Evolutionary conservation across 2,888 invertebrate species (phyloP).

Genomic region (Xanthorhoe spadicearia): DNA sequence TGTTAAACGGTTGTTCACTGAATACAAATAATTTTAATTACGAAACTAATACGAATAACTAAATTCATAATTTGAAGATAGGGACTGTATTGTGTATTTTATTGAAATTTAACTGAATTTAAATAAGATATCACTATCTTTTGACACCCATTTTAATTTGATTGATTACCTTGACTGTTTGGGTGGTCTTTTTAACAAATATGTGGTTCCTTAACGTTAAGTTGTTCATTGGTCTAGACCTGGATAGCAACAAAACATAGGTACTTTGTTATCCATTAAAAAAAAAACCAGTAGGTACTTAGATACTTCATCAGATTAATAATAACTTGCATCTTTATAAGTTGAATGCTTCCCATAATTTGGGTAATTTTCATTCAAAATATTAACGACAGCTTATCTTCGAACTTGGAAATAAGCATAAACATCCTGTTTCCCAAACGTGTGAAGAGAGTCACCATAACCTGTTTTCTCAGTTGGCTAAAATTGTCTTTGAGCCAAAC

Average conservation of each 20-base stretch:
- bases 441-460: constrained; percentile 1
- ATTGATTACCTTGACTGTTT: constrained; percentile 17
- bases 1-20: constrained; percentile 14
- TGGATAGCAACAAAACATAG: neutral
- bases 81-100: constrained; percentile 8
- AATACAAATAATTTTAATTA: constrained; percentile 23
- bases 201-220: neutral
- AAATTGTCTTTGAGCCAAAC: neutral
- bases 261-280: too few relatives aligned
- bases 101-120: constrained; percentile 14
- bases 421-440: constrained; percentile 5
- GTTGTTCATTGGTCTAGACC: neutral
- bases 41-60: constrained; percentile 7
- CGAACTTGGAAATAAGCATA: constrained; percentile 1
- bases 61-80: constrained; percentile 5
- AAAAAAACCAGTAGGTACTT: too few relatives aligned
- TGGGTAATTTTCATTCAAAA: neutral
- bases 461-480: neutral
- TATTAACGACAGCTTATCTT: constrained; percentile 2
- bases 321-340: neutral
- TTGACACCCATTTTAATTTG: constrained; percentile 25
- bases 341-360: neutral
- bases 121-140: constrained; percentile 15
- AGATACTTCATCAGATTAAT: neutral
- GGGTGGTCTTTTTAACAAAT: constrained; percentile 21